These are phyloP conservation scores for Ceriagrion tenellum DNA, from an alignment of 2,888 invertebrate species.

Conservation along the genomic window DNA sequence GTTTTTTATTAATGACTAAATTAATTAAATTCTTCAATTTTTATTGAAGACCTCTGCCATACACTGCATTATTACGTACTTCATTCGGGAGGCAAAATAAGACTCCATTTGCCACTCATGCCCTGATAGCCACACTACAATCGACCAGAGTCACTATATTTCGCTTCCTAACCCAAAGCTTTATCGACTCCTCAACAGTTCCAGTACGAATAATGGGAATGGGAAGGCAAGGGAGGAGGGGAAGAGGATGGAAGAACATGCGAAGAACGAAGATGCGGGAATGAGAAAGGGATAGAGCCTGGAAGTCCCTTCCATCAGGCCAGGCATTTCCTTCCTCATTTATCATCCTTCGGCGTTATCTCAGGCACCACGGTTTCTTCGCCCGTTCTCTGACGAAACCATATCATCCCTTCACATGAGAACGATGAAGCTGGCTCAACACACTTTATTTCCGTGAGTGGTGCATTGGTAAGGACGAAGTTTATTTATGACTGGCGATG, in stretches of 20 bases:
- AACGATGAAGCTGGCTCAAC: too few relatives aligned
- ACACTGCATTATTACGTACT: too few relatives aligned
- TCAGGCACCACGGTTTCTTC: not conserved
- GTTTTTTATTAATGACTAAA: too few relatives aligned
- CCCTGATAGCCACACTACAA: not conserved
- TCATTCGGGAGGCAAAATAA: not conserved
- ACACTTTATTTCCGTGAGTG: too few relatives aligned
- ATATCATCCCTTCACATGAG: too few relatives aligned
- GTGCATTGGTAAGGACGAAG: too few relatives aligned
- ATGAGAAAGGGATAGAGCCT: not conserved
- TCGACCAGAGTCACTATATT: not conserved
- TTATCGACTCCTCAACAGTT: not conserved
- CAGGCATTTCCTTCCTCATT: not conserved
- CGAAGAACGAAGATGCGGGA: not conserved
- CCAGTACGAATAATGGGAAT: not conserved
- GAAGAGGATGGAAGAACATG: not conserved
- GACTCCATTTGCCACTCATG: not conserved
- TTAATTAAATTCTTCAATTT: too few relatives aligned
- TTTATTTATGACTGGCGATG: too few relatives aligned
- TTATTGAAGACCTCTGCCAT: too few relatives aligned
- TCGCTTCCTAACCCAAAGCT: not conserved
- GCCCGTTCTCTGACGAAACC: too few relatives aligned
- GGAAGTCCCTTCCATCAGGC: constrained; percentile 12
- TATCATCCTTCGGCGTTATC: constrained; percentile 43
- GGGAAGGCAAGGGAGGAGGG: not conserved